Percentiles rank a stretch among this genome's conserved stretches.
Evolutionary conservation across 2,797 vertebrate genomes (phyloP).

Genomic region (Sebastes diaconus): DNA sequence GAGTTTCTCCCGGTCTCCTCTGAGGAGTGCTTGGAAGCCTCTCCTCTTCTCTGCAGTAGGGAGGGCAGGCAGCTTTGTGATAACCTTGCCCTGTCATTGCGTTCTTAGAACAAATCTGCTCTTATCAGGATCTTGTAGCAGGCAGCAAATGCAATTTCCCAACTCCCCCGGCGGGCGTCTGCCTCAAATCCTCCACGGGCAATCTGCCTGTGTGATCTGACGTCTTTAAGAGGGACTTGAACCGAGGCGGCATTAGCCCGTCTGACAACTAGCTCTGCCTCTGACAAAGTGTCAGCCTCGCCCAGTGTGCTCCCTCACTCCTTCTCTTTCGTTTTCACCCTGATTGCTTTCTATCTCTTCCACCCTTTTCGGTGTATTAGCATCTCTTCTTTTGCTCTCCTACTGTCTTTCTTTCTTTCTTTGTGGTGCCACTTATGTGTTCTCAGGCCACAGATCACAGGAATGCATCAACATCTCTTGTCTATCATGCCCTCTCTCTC

Average conservation of each 20-base stretch:
- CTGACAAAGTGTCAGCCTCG: conserved; percentile 60
- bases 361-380: conserved; percentile 45
- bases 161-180: conserved; percentile 60
- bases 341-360: conserved; percentile 59
- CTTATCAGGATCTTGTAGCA: conserved; percentile 82
- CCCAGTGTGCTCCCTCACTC: conserved; percentile 34
- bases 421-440: conserved; percentile 19
- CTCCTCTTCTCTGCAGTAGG: conserved; percentile 34
- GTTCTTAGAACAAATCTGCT: conserved; percentile 81
- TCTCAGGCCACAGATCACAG: conserved; percentile 54
- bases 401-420: conserved; percentile 8
- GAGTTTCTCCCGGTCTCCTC: conserved; percentile 15
- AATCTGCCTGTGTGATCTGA: conserved; percentile 81
- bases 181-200: conserved; percentile 75
- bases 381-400: conserved; percentile 18
- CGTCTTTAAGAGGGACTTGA: conserved; percentile 80
- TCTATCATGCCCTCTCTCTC: not conserved
- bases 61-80: conserved; percentile 69
- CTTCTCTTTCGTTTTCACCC: conserved; percentile 29
- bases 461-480: conserved; percentile 44
- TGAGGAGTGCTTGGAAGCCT: conserved; percentile 36
- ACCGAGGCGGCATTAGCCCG: conserved; percentile 69
- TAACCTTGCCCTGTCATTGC: conserved; percentile 85
- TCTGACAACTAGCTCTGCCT: conserved; percentile 70
- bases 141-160: conserved; percentile 79